Base-by-base conservation (phyloP, 1,140 invertebrate species). In the Mizuhopecten yessoensis region DNA sequence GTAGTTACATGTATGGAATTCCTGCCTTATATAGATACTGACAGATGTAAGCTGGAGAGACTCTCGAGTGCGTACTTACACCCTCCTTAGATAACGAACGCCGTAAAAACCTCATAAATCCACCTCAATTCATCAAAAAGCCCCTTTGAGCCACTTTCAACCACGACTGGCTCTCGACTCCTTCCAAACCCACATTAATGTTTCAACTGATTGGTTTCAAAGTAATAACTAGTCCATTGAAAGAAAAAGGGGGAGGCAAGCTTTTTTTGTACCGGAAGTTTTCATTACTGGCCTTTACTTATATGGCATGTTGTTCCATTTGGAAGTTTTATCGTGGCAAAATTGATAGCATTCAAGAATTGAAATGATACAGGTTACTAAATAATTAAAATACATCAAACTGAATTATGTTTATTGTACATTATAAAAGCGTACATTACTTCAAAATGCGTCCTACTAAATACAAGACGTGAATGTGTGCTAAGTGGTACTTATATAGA, bases 101-200 rank as follows among this genome's bases (percentile, higher is more conserved):
- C 57, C n/a, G n/a, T 75, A 75, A 75, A 75, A 75, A 5, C n/a
- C 23, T 75, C 57, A n/a, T 75, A 75, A 75, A 75, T 75, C 57
- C 57, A 29, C 9, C 5, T 17, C n/a, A 75, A 75, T 75, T 75
- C 57, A 75, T 75, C 57, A 75, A 29, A 75, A 75, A 75, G 57
- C 57, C 2, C 57, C 57, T 29, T 1, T 29, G 57, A 75, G 57
- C 23, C 57, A 75, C 57, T 75, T 75, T 75, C 57, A 75, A n/a
- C 11, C 11, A 11, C 3, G n/a, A 29, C 57, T n/a, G 57, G 5
- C 2, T 75, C 3, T 75, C 29, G 17, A 75, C 57, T 13, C 23
- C n/a, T 75, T 3, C 57, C 57, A 7, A 29, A 75, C 57, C 57
- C 57, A 75, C 17, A 75, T 75, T n/a, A 5, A 75, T 9, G 3